phyloP scores from a whole-genome alignment of 2,888 invertebrate species.

The Mayetiola destructor region DNA sequence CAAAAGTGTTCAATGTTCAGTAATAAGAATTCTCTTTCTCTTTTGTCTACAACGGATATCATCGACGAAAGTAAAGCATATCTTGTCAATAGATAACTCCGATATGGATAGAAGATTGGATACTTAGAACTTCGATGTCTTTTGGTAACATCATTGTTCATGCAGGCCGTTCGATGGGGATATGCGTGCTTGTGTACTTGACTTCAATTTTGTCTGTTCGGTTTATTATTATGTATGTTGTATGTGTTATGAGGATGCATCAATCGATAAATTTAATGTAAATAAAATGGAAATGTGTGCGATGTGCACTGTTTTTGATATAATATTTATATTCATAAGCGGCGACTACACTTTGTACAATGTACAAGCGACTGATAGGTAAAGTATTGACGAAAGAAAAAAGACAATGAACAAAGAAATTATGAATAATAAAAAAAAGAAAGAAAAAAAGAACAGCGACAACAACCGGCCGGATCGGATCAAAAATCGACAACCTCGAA shows the following conservation, averaged over 20 bases:
- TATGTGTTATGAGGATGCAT: conserved; percentile 7
- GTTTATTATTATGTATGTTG: no score
- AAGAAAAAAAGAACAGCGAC: no score
- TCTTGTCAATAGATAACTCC: conserved; percentile 2
- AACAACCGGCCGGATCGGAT: no score
- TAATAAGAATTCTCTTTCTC: no score
- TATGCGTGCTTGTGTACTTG: no score
- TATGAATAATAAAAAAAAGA: no score
- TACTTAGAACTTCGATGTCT: neutral
- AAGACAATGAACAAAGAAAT: neutral
- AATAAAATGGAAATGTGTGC: conserved; percentile 1
- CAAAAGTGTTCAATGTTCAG: no score
- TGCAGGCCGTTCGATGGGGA: neutral
- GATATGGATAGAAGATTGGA: conserved; percentile 4
- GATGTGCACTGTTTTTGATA: neutral
- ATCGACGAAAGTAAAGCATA: neutral
- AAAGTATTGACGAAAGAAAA: neutral
- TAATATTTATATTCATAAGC: neutral
- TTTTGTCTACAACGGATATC: no score
- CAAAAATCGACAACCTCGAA: no score
- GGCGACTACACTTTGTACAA: neutral
- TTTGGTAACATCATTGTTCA: neutral
- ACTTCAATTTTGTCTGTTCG: no score
- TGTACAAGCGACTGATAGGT: neutral
- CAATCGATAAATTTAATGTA: conserved; percentile 9